These are phyloP conservation scores for Xiphophorus hellerii DNA, from an alignment of 2,113 vertebrate species.

Conservation along the genomic window DNA sequence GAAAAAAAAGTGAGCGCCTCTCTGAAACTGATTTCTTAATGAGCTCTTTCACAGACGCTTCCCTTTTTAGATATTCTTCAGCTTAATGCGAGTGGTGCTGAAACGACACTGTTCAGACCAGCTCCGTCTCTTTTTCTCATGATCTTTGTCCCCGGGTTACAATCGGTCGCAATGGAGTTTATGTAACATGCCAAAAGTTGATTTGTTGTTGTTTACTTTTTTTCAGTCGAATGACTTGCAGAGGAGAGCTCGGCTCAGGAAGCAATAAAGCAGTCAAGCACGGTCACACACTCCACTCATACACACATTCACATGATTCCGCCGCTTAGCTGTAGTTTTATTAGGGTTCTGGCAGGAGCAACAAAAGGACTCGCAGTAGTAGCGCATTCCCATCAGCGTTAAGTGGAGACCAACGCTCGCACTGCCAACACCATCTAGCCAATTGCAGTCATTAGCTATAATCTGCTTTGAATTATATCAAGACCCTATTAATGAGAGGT, in stretches of 20 bases:
- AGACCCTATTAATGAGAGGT: slow-evolving; percentile 68
- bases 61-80: background rate
- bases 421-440: slow-evolving; percentile 61
- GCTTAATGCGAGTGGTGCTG: slow-evolving; percentile 1
- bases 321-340: slow-evolving; percentile 44
- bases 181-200: slow-evolving; percentile 42
- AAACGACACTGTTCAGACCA: slow-evolving; percentile 55
- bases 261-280: slow-evolving; percentile 68
- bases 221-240: slow-evolving; percentile 40
- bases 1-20: no score
- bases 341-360: slow-evolving; percentile 51
- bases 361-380: slow-evolving; percentile 44
- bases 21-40: background rate
- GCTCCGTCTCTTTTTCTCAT: slow-evolving; percentile 48
- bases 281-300: slow-evolving; percentile 19
- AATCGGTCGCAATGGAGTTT: background rate
- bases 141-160: slow-evolving; percentile 38
- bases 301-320: slow-evolving; percentile 25
- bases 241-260: slow-evolving; percentile 44
- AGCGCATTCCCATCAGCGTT: slow-evolving; percentile 53
- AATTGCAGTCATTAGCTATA: slow-evolving; percentile 63
- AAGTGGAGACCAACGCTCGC: slow-evolving; percentile 51
- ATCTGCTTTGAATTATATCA: slow-evolving; percentile 72
- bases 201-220: slow-evolving; percentile 41
- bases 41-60: background rate